Evolutionary conservation across 2,113 vertebrate genomes (phyloP).

Genomic region (Saccopteryx bilineata): DNA sequence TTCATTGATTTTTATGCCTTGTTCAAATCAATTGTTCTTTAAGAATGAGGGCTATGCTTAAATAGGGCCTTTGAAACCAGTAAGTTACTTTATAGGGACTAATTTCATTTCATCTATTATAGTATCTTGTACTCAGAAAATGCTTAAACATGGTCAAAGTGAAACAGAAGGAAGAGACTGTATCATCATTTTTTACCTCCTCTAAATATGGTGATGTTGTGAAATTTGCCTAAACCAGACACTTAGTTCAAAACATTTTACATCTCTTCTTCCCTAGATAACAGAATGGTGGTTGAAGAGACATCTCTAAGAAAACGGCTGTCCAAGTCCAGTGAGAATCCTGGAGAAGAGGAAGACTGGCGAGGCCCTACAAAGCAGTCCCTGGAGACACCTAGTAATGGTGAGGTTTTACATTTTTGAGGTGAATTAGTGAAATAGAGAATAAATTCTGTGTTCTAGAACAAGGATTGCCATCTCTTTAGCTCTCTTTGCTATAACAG

Average conservation of each 20-base stretch:
- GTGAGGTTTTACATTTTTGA: slow-evolving; percentile 78
- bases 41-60: background rate
- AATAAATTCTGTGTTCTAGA: background rate
- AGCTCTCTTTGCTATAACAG: background rate
- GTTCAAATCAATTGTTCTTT: background rate
- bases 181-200: background rate
- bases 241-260: background rate
- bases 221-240: background rate
- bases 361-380: slow-evolving; percentile 64
- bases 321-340: slow-evolving; percentile 72
- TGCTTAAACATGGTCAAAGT: background rate
- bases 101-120: slow-evolving; percentile 34
- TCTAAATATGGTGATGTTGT: background rate
- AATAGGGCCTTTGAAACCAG: background rate
- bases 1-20: background rate
- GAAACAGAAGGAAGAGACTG: slow-evolving; percentile 16
- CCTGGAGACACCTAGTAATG: slow-evolving; percentile 79
- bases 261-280: slow-evolving; percentile 51
- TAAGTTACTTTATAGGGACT: background rate
- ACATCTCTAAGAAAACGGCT: slow-evolving; percentile 84
- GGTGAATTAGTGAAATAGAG: slow-evolving; percentile 1
- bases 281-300: slow-evolving; percentile 85
- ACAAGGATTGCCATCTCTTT: background rate
- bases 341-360: slow-evolving; percentile 71
- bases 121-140: slow-evolving; percentile 41